Percentiles rank a stretch among this genome's conserved stretches.
Conservation (phyloP, 2,888 invertebrate genomes). For the Habroteleia sp. region DNA sequence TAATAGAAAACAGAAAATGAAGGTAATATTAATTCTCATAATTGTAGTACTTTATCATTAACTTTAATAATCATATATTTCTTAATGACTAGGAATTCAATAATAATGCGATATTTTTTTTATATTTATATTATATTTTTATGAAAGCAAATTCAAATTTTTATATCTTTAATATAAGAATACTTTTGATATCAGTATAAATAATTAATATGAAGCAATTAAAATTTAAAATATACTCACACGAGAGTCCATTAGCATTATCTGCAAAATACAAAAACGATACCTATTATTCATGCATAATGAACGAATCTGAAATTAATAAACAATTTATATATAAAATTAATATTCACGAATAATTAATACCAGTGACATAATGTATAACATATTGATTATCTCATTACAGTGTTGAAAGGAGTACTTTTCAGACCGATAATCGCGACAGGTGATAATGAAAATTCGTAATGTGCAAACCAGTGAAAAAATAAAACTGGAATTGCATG, state of each 20-base stretch:
- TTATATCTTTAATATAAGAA: no score
- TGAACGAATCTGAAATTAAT: neutral
- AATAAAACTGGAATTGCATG: neutral
- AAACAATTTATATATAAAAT: constrained; percentile 4
- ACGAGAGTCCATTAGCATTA: constrained; percentile 28
- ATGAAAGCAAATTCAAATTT: no score
- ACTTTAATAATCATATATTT: no score
- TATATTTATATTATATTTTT: no score
- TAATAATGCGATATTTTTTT: no score
- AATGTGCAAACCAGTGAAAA: constrained; percentile 2
- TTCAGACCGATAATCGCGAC: neutral
- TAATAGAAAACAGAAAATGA: no score
- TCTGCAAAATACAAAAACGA: constrained; percentile 28
- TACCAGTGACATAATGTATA: neutral
- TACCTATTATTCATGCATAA: neutral
- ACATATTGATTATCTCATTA: neutral
- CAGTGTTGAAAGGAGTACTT: neutral
- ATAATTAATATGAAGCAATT: no score
- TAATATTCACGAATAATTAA: constrained; percentile 3
- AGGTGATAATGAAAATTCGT: neutral
- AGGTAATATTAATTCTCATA: no score
- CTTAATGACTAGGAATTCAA: no score
- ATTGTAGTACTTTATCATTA: no score
- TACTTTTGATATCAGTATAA: no score
- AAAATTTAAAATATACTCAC: constrained; percentile 30